These are phyloP conservation scores for Hylaeus anthracinus DNA, from an alignment of 1,140 invertebrate species.

Conservation along the genomic window DNA sequence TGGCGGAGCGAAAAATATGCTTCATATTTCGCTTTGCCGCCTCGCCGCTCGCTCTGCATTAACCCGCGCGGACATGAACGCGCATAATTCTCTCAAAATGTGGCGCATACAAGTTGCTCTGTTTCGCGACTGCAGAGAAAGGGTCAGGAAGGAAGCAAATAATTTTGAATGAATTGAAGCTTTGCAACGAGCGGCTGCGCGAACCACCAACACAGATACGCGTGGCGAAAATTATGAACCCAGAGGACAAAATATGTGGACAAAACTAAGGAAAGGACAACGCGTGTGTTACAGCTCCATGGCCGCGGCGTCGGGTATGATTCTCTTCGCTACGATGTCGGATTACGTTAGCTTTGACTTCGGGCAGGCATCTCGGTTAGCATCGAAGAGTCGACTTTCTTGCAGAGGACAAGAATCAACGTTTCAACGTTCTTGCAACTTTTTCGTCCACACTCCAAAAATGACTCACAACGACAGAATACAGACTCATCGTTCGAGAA, in stretches of 20 bases:
- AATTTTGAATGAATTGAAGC: conserved; percentile 63
- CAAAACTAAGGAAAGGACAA: conserved; percentile 11
- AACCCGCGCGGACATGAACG: conserved; percentile 59
- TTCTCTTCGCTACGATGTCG: not conserved
- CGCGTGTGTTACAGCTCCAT: not conserved
- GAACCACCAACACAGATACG: conserved; percentile 16
- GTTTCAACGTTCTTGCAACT: too few species aligned
- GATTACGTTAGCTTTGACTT: too few species aligned
- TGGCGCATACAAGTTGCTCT: conserved; percentile 60
- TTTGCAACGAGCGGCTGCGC: conserved; percentile 25
- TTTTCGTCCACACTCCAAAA: too few species aligned
- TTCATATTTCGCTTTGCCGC: conserved; percentile 62
- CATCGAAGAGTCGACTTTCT: too few species aligned
- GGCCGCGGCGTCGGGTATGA: not conserved
- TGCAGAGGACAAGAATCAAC: too few species aligned
- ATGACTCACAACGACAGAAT: not conserved
- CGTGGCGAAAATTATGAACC: conserved; percentile 20
- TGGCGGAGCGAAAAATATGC: conserved; percentile 65
- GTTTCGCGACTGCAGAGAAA: conserved; percentile 52
- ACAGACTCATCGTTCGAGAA: not conserved
- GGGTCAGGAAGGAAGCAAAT: conserved; percentile 65
- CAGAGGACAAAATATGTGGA: conserved; percentile 19
- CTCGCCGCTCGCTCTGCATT: conserved; percentile 55
- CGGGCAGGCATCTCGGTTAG: too few species aligned
- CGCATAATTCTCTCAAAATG: conserved; percentile 65